Evolutionary conservation across 2,888 invertebrate genomes (phyloP), one percentile per base, ranked within the genome.

Genomic region (Sialis fuliginosa): DNA sequence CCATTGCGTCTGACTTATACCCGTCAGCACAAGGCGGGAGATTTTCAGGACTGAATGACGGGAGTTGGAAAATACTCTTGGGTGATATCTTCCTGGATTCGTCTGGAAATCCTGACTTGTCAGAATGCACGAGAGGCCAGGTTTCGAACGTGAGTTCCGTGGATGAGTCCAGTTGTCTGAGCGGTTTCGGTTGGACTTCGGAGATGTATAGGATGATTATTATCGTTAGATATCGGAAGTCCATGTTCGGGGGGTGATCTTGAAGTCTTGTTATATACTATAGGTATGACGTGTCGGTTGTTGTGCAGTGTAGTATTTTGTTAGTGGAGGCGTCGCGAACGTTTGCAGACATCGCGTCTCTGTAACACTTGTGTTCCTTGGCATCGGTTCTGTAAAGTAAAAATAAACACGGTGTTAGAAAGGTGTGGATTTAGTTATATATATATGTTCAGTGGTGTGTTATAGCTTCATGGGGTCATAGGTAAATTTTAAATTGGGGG

Each of bases 21-120:
- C 47, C 47, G 10, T 47, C 47, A 9, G 47, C 47, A 42, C 47
- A 47, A n/a, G 47, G 47, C 30, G 47, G 47, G 30, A 47, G 12
- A 33, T 32, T 13, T 31, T 46, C 46, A 2, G 47, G 33, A 22
- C 35, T 42, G 12, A 42, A 42, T 3, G 47, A 42, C 6, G 42
- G 47, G n/a, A 47, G 42, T 5, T 42, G 42, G 42, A 47, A 47
- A 33, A 47, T 47, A 6, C 42, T 42, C 32, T 47, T 47, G 1
- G 47, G 47, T 31, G 47, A 42, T 8, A 47, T 47, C 13, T 33
- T 33, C 22, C 33, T 39, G 34, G 35, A 13, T 44, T 44, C 44
- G 34, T 44, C 44, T 9, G 32, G 42, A 34, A 30, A 7, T 31
- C 22, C 35, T 6, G 35, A 22, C 7, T 9, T 8, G 31, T 45